These are phyloP conservation scores for Tetragnatha versicolor DNA, from an alignment of 1,140 invertebrate genomes.

Conservation along the genomic window DNA sequence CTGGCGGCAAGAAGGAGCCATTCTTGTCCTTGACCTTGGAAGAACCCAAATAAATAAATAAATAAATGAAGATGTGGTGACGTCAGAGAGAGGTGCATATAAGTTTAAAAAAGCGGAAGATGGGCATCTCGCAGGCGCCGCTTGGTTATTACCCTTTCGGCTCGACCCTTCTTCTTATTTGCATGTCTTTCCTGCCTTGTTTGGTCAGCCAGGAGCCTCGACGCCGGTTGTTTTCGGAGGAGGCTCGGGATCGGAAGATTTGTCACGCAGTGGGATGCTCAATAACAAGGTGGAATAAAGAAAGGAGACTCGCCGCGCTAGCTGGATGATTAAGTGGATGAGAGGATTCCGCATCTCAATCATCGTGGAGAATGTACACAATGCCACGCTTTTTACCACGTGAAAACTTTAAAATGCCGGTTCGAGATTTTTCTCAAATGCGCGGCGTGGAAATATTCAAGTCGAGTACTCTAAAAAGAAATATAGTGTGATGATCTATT, in stretches of 20 bases:
- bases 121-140: conserved; percentile 6
- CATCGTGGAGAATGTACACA: too few relatives aligned
- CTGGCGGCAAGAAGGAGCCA: not conserved
- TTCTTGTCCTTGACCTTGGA: conserved; percentile 32
- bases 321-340: not conserved
- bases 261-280: not conserved
- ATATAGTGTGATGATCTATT: too few relatives aligned
- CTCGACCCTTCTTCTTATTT: not conserved
- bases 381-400: too few relatives aligned
- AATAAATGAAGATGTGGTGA: conserved; percentile 14
- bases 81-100: conserved; percentile 10
- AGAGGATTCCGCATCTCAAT: not conserved
- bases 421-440: too few relatives aligned
- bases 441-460: too few relatives aligned
- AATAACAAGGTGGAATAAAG: not conserved
- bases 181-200: not conserved
- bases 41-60: not conserved
- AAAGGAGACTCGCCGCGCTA: not conserved
- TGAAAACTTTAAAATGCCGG: too few relatives aligned
- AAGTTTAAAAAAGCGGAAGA: conserved; percentile 31
- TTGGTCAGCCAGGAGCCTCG: not conserved
- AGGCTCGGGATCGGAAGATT: not conserved
- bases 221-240: not conserved
- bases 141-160: conserved; percentile 22
- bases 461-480: too few relatives aligned